A percentile compares a stretch with the other conserved stretches of the same genome.
Evolutionary conservation across 2,113 vertebrate species (phyloP).

Genomic region (Sinosuthora webbiana): DNA sequence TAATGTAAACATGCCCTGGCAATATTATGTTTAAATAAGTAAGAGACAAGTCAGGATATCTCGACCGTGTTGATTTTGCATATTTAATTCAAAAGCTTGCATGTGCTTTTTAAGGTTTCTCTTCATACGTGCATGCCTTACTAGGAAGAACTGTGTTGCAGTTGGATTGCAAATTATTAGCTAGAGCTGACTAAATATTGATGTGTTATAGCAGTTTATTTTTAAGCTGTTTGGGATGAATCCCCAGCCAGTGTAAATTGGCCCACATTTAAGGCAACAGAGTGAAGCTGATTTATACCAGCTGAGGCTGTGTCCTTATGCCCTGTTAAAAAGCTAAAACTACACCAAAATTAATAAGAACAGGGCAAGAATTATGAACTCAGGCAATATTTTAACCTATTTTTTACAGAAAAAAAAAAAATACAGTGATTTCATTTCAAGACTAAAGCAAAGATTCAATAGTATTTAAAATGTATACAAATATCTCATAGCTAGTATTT

Average conservation of each 20-base stretch:
- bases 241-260: slow-evolving; percentile 56
- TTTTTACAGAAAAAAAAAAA: neutral
- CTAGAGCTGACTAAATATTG: slow-evolving; percentile 18
- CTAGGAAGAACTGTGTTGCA: neutral
- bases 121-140: neutral
- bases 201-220: neutral
- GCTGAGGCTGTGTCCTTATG: slow-evolving; percentile 48
- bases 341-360: slow-evolving; percentile 14
- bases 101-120: slow-evolving; percentile 50
- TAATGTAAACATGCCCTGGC: slow-evolving; percentile 37
- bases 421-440: neutral
- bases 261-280: slow-evolving; percentile 56
- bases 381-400: neutral
- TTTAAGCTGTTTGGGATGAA: slow-evolving; percentile 25
- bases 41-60: slow-evolving; percentile 15
- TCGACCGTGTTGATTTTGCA: slow-evolving; percentile 29
- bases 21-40: slow-evolving; percentile 2
- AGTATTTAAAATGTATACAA: slow-evolving; percentile 61
- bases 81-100: slow-evolving; percentile 57
- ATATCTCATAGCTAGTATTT: slow-evolving; percentile 75
- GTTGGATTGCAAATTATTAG: neutral
- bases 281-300: slow-evolving; percentile 63
- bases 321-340: neutral
- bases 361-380: neutral
- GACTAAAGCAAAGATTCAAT: neutral